A percentile compares a stretch with the other conserved stretches of the same genome.
phyloP scores from a whole-genome alignment of 2,888 invertebrate genomes.

The Cerceris ruficornis region DNA sequence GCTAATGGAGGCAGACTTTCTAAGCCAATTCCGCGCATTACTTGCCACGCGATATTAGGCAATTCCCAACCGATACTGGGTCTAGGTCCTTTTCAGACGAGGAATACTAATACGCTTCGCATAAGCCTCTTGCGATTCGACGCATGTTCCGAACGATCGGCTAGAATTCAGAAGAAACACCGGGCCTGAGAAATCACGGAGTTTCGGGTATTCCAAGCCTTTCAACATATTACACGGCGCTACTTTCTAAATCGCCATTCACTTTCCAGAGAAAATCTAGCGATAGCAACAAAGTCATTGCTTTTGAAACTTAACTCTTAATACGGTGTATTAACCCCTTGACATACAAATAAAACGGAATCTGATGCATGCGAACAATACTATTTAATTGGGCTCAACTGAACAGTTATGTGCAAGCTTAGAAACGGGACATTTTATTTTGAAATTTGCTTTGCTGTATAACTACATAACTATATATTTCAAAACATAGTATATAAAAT shows the following conservation, averaged over 20 bases:
- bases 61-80: conserved; percentile 68
- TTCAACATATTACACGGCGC: not conserved
- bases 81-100: conserved; percentile 68
- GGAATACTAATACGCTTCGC: conserved; percentile 65
- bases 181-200: not conserved
- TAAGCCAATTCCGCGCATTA: conserved; percentile 69
- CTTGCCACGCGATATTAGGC: conserved; percentile 61
- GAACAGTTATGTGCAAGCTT: too few species aligned
- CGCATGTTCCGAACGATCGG: not conserved
- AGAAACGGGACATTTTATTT: too few species aligned
- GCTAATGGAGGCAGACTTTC: conserved; percentile 61
- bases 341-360: too few species aligned
- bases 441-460: too few species aligned
- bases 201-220: not conserved
- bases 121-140: conserved; percentile 31
- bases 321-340: too few species aligned
- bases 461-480: too few species aligned
- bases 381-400: too few species aligned
- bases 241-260: not conserved
- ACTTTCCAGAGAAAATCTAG: not conserved
- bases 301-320: too few species aligned
- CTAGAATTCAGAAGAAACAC: conserved; percentile 11
- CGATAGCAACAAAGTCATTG: too few species aligned
- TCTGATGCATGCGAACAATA: too few species aligned
- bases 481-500: too few species aligned